A percentile compares a stretch with the other conserved stretches of the same genome.
phyloP scores from a whole-genome alignment of 1,140 invertebrate species.

The Aradophagus sp. region DNA sequence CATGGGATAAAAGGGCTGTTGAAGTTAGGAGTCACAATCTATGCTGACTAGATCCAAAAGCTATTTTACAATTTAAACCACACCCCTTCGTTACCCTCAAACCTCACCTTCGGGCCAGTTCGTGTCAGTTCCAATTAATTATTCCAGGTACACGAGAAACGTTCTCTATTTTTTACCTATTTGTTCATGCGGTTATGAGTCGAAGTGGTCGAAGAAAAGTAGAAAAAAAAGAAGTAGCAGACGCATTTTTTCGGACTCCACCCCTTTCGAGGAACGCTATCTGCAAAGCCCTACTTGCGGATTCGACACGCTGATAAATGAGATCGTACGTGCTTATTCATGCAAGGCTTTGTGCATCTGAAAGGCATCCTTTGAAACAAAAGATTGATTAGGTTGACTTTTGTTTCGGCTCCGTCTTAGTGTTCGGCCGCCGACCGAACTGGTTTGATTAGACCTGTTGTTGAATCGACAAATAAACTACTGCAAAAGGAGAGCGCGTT shows the following conservation, averaged over 20 bases:
- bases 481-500: no score
- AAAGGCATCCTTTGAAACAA: slow-evolving; percentile 46
- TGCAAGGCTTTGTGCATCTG: slow-evolving; percentile 41
- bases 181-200: neutral
- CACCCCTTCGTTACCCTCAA: slow-evolving; percentile 60
- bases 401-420: slow-evolving; percentile 42
- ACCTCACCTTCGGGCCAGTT: slow-evolving; percentile 53
- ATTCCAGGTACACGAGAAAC: slow-evolving; percentile 18
- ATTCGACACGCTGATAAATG: slow-evolving; percentile 50
- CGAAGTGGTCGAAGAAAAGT: slow-evolving; percentile 12
- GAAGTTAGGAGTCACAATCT: slow-evolving; percentile 17
- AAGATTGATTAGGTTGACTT: slow-evolving; percentile 52
- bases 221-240: slow-evolving; percentile 11
- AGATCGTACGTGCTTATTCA: slow-evolving; percentile 47
- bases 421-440: slow-evolving; percentile 20
- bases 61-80: slow-evolving; percentile 68
- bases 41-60: slow-evolving; percentile 47
- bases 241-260: slow-evolving; percentile 22
- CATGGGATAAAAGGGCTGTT: slow-evolving; percentile 58
- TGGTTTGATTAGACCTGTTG: slow-evolving; percentile 35
- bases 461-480: slow-evolving; percentile 14
- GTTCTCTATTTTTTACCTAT: neutral
- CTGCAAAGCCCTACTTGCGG: slow-evolving; percentile 19
- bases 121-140: slow-evolving; percentile 64
- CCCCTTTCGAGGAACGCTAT: slow-evolving; percentile 13